Base-by-base conservation (phyloP, 64 coral and sea anemone species). In the Montipora cactus region DNA sequence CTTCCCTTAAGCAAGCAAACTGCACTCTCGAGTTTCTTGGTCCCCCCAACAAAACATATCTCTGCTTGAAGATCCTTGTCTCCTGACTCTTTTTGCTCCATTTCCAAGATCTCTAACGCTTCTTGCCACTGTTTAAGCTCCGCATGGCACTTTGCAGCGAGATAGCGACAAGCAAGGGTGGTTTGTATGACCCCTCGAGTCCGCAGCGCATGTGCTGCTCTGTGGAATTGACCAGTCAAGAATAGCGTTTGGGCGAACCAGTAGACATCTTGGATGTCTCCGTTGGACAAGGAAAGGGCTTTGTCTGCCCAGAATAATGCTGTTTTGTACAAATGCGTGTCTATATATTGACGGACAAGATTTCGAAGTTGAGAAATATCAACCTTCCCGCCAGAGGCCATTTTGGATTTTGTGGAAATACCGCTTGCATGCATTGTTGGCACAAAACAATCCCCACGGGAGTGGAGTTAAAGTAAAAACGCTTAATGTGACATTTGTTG, bases 301-400 rank as follows among this genome's bases (percentile, higher is more conserved):
- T 99, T 99, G 75, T 99, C 98, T 64, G 98, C 98, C 98, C 98
- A 99, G 87, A 96, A 99, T 13, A 96, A 77, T 53, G 98, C 98
- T 77, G 98, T 99, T 90, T 96, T 99, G 58, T 99, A 99, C 79
- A 96, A 76, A 90, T 99, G 98, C 59, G 92, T 92, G 81, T 99
- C 98, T 62, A 99, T 94, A 77, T 99, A 99, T 19, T 92, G 95
- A 25, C 98, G 92, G 52, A 99, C 94, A 51, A 99, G 92, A 80
- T 99, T 99, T 49, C 98, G 92, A 90, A 99, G 95, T 92, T 99
- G 98, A 66, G 92, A 89, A 95, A 99, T 89, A 91, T 94, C 92
- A 96, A 99, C 79, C 95, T 99, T 99, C 95, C 98, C 98, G 95
- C 98, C 95, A 92, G 95, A 61, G 92, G 95, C 98, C 98, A 99